A percentile compares a stretch with the other conserved stretches of the same genome.
These are phyloP conservation scores for Mayetiola destructor DNA, from an alignment of 2,888 invertebrate species.

Conservation along the genomic window DNA sequence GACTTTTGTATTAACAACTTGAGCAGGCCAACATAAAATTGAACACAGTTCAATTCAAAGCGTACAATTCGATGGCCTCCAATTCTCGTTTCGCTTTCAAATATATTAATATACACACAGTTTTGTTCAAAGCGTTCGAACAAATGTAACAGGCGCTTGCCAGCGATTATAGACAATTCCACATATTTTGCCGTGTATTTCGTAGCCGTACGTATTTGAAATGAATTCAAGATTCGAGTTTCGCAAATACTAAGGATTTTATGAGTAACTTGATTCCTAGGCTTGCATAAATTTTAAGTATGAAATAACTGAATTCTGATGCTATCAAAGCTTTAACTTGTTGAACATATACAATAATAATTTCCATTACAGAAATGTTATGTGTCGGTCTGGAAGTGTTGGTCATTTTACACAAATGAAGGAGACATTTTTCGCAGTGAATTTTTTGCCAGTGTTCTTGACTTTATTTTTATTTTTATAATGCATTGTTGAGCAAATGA, in stretches of 20 bases:
- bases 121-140: neutral
- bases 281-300: neutral
- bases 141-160: neutral
- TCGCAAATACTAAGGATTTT: conserved; percentile 12
- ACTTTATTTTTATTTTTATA: neutral
- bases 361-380: neutral
- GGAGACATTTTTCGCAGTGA: neutral
- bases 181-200: neutral
- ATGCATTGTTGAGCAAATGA: too few relatives aligned
- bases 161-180: neutral
- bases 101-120: neutral
- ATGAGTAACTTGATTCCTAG: conserved; percentile 6
- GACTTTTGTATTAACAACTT: conserved; percentile 3
- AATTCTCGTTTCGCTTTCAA: neutral
- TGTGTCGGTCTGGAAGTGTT: neutral
- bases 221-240: conserved; percentile 8
- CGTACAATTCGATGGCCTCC: too few relatives aligned
- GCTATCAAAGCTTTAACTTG: too few relatives aligned
- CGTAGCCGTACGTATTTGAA: neutral
- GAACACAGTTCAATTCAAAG: neutral
- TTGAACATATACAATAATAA: neutral
- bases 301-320: too few relatives aligned
- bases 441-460: neutral
- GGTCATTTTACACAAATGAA: neutral
- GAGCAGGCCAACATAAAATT: neutral